Base-by-base conservation (phyloP, 2,797 vertebrate species). In the Nasua narica region DNA sequence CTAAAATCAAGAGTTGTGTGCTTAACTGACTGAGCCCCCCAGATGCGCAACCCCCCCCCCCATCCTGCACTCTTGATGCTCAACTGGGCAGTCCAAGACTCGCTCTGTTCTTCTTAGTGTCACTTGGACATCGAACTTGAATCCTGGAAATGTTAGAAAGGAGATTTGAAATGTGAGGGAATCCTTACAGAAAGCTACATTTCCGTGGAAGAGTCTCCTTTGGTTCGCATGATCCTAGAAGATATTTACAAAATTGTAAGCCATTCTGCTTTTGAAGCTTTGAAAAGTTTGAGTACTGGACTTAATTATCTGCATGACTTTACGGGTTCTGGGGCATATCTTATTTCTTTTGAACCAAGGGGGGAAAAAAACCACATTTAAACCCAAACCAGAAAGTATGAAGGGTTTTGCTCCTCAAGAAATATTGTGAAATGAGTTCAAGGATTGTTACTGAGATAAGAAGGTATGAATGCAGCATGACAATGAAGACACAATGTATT, bases 261-360 rank as follows among this genome's bases (percentile, higher is more conserved):
- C 27, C 46, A 58, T 79, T 83, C 58, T 86, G 72, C 46, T 92
- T 79, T 81, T n/a, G 37, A 27, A 83, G 46, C 21, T 69, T 77
- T 65, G 25, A 89, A 95, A 95, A 60, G 3, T 91, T 90, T 91
- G 79, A 77, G 14, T 46, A n/a, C 29, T 95, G 25, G 19, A 56
- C 48, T 94, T 88, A 94, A 74, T 94, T 96, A 96, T 79, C 90
- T 89, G 27, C 15, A 32, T 83, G 79, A 81, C 19, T 78, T 88
- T 86, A 74, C 27, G 32, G 25, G 35, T 96, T 90, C 72, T 84
- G n/a, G 23, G 10, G 12, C 76, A 69, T 81, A 43, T 85, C 72
- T 92, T 21, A 74, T 96, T 93, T 96, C 50, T 90, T 96, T 92
- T 85, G 40, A 90, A 97, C 52, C 81, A 43, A 76, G 25, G 69